Evolutionary conservation across 2,113 vertebrate species (phyloP), one percentile per base, ranked within the genome.

Genomic region (Ammodytes dubius): DNA sequence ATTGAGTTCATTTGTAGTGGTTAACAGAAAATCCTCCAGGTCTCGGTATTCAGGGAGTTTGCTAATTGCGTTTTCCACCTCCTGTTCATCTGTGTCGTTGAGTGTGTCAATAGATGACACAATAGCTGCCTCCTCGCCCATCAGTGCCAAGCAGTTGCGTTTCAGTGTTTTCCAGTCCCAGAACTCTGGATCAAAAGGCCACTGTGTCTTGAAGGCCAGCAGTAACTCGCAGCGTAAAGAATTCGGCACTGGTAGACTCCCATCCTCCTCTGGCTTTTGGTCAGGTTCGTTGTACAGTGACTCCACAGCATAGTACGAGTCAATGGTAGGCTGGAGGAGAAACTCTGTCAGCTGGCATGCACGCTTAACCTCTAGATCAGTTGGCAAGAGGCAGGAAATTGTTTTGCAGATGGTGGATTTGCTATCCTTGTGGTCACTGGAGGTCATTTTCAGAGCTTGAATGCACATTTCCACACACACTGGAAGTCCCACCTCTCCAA

Each of bases 151-250:
- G 92, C 98, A 99, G 40, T 99, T 98, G 76, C 96, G 97, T 92
- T 99, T 99, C 49, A 99, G 94, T 76, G 98, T 99, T 95, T 99
- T 99, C 98, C 98, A 99, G 95, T 99, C 98, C 98, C 97, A 99
- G 91, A 99, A 99, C 90, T 99, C 98, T 53, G 98, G 98, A 96
- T 99, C 98, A 95, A 99, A 99, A 95, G 98, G 98, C 98, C 98
- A 99, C 87, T 98, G 97, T 85, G 96, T 98, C 96, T 99, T 99
- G 93, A 99, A 96, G 84, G 99, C 98, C 92, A 99, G 96, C 89
- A 99, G 94, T 87, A 99, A 96, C 90, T 99, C 98, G 87, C 98
- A 99, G 82, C 97, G 98, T 74, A 99, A 91, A 77, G 98, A 99
- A 94, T 99, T 99, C 95, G 98, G 97, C 94, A 99, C 97, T 50